These are phyloP conservation scores for Phorcus lineatus DNA, from an alignment of 2,888 invertebrate species.

Conservation along the genomic window DNA sequence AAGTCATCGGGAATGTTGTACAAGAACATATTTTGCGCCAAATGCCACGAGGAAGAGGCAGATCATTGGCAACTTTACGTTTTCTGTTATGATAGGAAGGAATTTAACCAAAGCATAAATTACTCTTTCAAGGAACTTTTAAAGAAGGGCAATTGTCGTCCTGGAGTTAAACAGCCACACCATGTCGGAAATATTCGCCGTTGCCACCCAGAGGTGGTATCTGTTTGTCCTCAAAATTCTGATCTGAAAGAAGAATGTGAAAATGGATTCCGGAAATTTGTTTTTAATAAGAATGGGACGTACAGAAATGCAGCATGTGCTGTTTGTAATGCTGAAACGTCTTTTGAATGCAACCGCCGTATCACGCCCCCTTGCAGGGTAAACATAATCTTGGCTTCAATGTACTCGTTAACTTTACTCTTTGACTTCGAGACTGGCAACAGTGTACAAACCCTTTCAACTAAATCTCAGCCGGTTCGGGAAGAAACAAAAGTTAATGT, in stretches of 20 bases:
- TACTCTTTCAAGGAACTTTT: not conserved
- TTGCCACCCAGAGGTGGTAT: not conserved
- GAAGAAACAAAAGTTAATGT: not conserved
- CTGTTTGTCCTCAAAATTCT: not conserved
- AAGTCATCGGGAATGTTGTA: not conserved
- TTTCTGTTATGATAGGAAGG: not conserved
- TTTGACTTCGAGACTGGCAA: not conserved
- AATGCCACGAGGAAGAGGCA: not conserved
- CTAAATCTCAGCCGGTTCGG: not conserved
- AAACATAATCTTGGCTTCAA: not conserved
- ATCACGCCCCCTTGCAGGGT: not conserved
- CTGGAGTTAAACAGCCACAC: not conserved
- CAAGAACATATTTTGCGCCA: constrained; percentile 11
- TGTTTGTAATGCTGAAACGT: not conserved
- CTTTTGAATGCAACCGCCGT: not conserved
- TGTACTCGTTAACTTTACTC: constrained; percentile 1
- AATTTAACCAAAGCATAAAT: not conserved
- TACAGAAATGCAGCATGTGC: not conserved
- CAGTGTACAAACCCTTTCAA: not conserved
- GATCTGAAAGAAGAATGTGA: not conserved
- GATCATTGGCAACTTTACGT: not conserved
- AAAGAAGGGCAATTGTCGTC: not conserved
- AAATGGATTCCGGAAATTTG: not conserved
- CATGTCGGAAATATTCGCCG: not conserved
- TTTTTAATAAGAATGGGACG: not conserved